A percentile compares a stretch with the other conserved stretches of the same genome.
Evolutionary conservation across 1,140 invertebrate genomes (phyloP).

Genomic region (Antheraea mylitta): DNA sequence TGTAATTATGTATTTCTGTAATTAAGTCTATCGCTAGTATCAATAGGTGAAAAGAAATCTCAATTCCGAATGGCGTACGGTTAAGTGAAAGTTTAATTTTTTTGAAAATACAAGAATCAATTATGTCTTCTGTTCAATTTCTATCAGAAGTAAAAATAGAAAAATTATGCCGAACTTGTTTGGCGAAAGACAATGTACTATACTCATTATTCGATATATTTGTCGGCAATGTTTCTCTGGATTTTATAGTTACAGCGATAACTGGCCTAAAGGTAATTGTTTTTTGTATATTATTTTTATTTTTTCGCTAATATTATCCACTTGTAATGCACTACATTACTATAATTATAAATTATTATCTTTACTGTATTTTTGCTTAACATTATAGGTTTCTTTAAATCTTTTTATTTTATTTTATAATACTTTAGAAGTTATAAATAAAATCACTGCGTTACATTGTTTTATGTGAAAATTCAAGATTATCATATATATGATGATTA

Average conservation of each 20-base stretch:
- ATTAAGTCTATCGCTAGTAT: neutral
- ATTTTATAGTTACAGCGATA: constrained; percentile 40
- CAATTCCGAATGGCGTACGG: neutral
- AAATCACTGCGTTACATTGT: too few relatives aligned
- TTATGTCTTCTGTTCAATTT: constrained; percentile 16
- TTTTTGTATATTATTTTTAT: neutral
- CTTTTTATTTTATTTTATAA: too few relatives aligned
- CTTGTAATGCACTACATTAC: too few relatives aligned
- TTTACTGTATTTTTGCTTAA: too few relatives aligned
- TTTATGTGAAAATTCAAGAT: too few relatives aligned
- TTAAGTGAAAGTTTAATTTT: constrained; percentile 1
- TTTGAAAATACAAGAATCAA: neutral
- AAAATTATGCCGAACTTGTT: constrained; percentile 62
- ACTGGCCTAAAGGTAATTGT: constrained; percentile 55
- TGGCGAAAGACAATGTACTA: constrained; percentile 52
- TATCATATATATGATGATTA: too few relatives aligned
- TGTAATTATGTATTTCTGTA: neutral
- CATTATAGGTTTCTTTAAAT: too few relatives aligned
- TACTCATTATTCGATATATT: constrained; percentile 49
- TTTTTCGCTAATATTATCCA: too few relatives aligned
- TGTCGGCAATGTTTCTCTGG: constrained; percentile 34
- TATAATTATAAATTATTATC: too few relatives aligned
- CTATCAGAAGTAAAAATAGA: constrained; percentile 41
- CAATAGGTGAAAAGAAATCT: neutral
- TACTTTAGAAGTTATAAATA: too few relatives aligned